Evolutionary conservation across 2,888 invertebrate species (phyloP).

Genomic region (Caenorhabditis macrosperma): DNA sequence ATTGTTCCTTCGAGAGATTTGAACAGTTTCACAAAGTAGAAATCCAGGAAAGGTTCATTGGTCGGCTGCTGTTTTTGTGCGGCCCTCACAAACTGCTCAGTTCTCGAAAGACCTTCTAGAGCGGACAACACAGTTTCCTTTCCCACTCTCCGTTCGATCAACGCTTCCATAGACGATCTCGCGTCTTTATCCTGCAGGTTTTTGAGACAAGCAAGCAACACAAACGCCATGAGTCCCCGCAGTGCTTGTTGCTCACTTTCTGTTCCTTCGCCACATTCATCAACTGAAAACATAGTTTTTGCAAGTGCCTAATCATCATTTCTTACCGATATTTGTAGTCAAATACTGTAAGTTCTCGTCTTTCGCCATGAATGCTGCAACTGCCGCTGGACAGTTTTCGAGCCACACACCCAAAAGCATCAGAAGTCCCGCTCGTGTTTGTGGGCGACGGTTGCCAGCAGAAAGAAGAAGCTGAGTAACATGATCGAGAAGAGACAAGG

Average conservation of each 20-base stretch:
- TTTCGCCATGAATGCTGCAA: conserved; percentile 86
- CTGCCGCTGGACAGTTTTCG: conserved; percentile 89
- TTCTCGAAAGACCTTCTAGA: conserved; percentile 88
- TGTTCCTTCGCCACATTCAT: conserved; percentile 89
- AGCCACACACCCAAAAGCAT: conserved; percentile 94
- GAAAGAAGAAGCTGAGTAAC: conserved; percentile 83
- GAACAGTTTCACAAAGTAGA: conserved; percentile 93
- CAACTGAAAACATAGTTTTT: conserved; percentile 71
- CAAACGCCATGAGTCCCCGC: conserved; percentile 91
- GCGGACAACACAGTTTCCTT: conserved; percentile 91
- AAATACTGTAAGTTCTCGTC: conserved; percentile 75
- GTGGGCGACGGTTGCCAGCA: conserved; percentile 81
- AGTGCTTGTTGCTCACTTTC: conserved; percentile 87
- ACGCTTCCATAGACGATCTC: conserved; percentile 58
- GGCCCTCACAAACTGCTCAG: conserved; percentile 92
- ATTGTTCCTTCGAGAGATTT: conserved; percentile 81
- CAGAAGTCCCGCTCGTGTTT: conserved; percentile 90
- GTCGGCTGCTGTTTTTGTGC: conserved; percentile 93
- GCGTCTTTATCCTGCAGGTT: conserved; percentile 50
- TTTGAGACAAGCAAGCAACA: conserved; percentile 88
- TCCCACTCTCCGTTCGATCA: conserved; percentile 92
- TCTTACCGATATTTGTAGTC: conserved; percentile 74
- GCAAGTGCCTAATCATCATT: conserved; percentile 75
- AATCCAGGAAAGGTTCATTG: conserved; percentile 90
- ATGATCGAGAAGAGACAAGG: conserved; percentile 92